Conservation (phyloP, 2,888 invertebrate species). For the Sinohyriopsis cumingii region DNA sequence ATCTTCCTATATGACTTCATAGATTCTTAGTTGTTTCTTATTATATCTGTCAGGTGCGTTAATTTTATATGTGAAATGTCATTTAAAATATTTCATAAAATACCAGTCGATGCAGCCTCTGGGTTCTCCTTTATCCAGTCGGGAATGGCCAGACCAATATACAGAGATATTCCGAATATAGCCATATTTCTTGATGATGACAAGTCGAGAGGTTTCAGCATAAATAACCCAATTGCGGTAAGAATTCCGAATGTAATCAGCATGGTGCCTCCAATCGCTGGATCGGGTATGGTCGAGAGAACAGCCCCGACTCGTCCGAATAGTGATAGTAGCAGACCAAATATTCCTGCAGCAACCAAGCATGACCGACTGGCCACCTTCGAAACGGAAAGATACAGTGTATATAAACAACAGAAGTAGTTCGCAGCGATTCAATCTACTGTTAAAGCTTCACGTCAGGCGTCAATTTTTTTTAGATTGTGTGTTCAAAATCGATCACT, state of each 20-base stretch:
- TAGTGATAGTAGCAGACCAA: conserved; percentile 37
- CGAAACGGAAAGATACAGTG: background rate
- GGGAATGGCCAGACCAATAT: conserved; percentile 36
- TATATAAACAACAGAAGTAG: background rate
- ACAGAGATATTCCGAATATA: conserved; percentile 37
- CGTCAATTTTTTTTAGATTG: no score
- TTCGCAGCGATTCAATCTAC: background rate
- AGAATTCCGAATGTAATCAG: conserved; percentile 39
- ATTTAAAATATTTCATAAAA: background rate
- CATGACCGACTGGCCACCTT: conserved; percentile 49
- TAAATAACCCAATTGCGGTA: conserved; percentile 37
- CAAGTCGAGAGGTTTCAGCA: conserved; percentile 31
- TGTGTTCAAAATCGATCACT: no score
- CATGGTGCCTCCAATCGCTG: conserved; percentile 38
- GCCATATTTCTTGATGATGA: conserved; percentile 39
- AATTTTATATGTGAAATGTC: no score
- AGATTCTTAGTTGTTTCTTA: no score
- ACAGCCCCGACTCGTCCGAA: conserved; percentile 45
- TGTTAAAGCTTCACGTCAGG: no score
- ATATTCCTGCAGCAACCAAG: conserved; percentile 36
- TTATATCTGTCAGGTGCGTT: no score
- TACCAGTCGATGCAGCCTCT: conserved; percentile 26
- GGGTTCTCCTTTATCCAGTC: conserved; percentile 38
- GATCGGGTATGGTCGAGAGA: conserved; percentile 41
- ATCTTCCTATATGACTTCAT: no score